Percentiles rank a stretch among this genome's conserved stretches.
Evolutionary conservation across 2,113 vertebrate genomes (phyloP).

Genomic region (Alligator mississippiensis): DNA sequence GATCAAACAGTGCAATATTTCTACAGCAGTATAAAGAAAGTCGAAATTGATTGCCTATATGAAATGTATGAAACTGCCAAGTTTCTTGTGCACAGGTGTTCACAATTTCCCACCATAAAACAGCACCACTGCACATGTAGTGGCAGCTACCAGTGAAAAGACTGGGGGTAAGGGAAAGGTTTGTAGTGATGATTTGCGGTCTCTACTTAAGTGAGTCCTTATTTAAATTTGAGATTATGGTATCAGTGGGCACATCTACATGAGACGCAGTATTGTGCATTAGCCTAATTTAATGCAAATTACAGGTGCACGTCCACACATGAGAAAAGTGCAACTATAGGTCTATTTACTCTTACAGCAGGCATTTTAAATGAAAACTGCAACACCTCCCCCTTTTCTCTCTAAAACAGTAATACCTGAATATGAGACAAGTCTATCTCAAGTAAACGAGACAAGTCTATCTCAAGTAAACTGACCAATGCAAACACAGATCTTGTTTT

Average conservation of each 20-base stretch:
- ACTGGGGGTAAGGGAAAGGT: not conserved
- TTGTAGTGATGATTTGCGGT: too few relatives aligned
- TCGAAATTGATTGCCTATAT: not conserved
- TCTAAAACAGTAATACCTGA: not conserved
- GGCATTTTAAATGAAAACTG: not conserved
- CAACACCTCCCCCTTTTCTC: not conserved
- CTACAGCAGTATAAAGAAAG: not conserved
- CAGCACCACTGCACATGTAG: not conserved
- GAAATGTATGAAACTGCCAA: not conserved
- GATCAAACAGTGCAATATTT: not conserved
- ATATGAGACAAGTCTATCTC: too few relatives aligned
- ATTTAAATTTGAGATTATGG: too few relatives aligned
- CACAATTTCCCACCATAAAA: not conserved
- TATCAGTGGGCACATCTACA: too few relatives aligned
- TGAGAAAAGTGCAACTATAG: too few relatives aligned
- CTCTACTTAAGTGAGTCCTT: too few relatives aligned
- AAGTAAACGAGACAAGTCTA: not conserved
- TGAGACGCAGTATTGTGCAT: too few relatives aligned
- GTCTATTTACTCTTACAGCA: not conserved
- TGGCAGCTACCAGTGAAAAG: not conserved
- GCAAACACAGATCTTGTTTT: not conserved
- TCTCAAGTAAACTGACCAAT: not conserved
- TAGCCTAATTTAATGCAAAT: too few relatives aligned
- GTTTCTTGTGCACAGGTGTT: accelerated
- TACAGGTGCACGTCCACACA: not conserved